Conservation (phyloP, 2,888 invertebrate species). For the Venusia cambrica region DNA sequence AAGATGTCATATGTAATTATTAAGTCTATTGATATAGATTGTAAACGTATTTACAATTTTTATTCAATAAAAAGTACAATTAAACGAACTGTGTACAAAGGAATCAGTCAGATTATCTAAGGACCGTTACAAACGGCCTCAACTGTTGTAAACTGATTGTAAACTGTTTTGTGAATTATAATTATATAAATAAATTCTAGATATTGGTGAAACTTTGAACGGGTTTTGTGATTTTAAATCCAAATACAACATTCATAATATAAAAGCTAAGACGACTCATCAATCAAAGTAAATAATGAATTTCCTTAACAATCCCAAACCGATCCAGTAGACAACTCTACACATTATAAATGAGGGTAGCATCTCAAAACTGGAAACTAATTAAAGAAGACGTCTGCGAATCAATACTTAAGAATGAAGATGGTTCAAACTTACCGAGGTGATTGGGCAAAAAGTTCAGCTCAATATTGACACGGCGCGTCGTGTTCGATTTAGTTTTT, state of each 20-base stretch:
- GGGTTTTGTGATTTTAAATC: no score
- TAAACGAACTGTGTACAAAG: no score
- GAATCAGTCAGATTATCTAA: no score
- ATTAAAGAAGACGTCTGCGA: constrained; percentile 63
- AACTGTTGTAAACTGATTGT: no score
- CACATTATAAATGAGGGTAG: constrained; percentile 65
- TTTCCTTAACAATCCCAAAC: constrained; percentile 24
- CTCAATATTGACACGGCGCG: constrained; percentile 61
- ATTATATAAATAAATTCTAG: no score
- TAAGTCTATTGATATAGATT: no score
- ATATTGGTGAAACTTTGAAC: no score
- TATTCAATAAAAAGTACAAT: no score
- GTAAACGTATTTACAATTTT: no score
- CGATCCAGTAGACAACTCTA: constrained; percentile 37
- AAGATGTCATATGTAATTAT: no score
- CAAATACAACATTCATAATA: constrained; percentile 13
- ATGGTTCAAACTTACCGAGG: constrained; percentile 59
- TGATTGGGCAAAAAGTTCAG: constrained; percentile 71
- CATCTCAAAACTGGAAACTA: constrained; percentile 66
- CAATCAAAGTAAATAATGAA: constrained; percentile 33
- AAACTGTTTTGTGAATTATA: no score
- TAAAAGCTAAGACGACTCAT: constrained; percentile 28
- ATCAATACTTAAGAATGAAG: constrained; percentile 72
- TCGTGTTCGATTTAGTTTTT: constrained; percentile 15
- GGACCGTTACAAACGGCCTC: no score